These are phyloP conservation scores for Steinernema feltiae DNA, from an alignment of 1,140 invertebrate species.

Conservation along the genomic window DNA sequence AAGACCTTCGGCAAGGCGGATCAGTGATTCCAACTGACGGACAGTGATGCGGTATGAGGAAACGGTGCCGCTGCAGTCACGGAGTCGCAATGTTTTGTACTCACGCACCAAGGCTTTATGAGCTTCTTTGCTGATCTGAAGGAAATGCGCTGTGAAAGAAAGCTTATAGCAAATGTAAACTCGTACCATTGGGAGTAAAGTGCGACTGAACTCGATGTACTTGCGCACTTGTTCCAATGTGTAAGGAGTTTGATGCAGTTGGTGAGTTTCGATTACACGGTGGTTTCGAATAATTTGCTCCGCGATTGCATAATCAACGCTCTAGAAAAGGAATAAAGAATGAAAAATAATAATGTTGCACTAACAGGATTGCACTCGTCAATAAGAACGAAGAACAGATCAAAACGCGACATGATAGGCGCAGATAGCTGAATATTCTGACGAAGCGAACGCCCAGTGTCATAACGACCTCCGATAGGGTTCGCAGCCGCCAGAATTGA, in stretches of 20 bases:
- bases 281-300: conserved; percentile 90
- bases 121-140: conserved; percentile 68
- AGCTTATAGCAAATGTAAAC: conserved; percentile 57
- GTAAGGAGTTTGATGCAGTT: conserved; percentile 71
- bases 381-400: conserved; percentile 94
- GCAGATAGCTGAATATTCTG: conserved; percentile 88
- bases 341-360: neutral
- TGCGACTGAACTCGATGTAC: conserved; percentile 90
- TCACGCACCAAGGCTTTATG: conserved; percentile 77
- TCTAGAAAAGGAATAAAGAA: conserved; percentile 55
- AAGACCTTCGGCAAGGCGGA: conserved; percentile 89
- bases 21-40: conserved; percentile 95
- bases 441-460: conserved; percentile 83
- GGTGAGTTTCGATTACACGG: conserved; percentile 64
- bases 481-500: conserved; percentile 97
- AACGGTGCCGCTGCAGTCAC: conserved; percentile 69
- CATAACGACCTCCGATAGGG: conserved; percentile 89
- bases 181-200: conserved; percentile 90
- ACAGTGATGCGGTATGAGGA: conserved; percentile 89
- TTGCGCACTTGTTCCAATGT: conserved; percentile 77
- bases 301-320: conserved; percentile 88
- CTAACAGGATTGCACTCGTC: conserved; percentile 74
- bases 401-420: conserved; percentile 98
- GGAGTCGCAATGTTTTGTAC: conserved; percentile 77
- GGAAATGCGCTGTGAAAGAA: conserved; percentile 6